Evolutionary conservation across 2,797 vertebrate species (phyloP).

Genomic region (Spinibarbus caldwelli): DNA sequence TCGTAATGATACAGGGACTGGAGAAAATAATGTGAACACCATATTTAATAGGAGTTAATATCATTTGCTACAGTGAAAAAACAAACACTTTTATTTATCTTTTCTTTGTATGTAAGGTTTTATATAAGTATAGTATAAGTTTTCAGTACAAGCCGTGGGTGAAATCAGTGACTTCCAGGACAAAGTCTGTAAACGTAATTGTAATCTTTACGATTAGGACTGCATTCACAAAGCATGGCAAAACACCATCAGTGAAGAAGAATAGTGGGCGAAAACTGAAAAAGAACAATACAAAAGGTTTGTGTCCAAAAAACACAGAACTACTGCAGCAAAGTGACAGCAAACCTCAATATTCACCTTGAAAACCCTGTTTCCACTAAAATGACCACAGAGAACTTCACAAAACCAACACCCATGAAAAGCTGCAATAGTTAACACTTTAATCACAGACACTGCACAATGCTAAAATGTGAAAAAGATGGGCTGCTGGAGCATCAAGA

Average conservation of each 20-base stretch:
- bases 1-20: neutral
- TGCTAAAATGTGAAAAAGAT: neutral
- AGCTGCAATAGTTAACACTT: neutral
- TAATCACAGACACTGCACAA: neutral
- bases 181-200: no score
- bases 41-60: no score
- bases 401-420: neutral
- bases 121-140: no score
- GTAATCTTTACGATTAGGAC: no score
- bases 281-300: no score
- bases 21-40: no score
- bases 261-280: neutral
- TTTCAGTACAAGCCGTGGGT: no score
- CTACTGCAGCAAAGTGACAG: no score
- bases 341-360: neutral
- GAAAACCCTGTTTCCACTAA: neutral
- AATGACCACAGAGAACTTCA: neutral
- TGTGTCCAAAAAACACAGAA: neutral
- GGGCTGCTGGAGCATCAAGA: neutral
- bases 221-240: neutral
- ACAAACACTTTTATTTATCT: no score
- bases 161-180: no score
- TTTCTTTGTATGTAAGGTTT: no score
- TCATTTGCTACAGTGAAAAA: no score
- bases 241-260: neutral